Base-by-base conservation (phyloP, 2,113 vertebrate species). In the Strix aluco region DNA sequence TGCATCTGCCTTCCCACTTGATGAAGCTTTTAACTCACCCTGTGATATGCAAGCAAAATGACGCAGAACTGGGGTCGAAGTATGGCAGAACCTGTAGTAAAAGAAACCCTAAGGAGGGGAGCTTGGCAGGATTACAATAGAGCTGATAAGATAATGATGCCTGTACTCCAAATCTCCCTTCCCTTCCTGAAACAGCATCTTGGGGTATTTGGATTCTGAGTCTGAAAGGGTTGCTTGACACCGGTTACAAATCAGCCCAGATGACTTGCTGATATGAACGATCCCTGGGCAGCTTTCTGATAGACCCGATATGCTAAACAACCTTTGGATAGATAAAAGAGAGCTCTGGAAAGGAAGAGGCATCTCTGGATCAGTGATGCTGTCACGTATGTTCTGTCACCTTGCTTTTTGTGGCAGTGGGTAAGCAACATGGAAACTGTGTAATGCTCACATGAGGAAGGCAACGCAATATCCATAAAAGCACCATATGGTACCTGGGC, bases 71-170 rank as follows among this genome's bases (percentile, higher is more conserved):
- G 63, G 65, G 46, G 9, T 44, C 36, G 73, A 22, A 86, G 34
- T 20, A 10, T 34, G 52, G 36, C 54, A 78, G 63, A 73, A 63
- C 7, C 27, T 59, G 86, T 88, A 59, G 26, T 69, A n/a, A 86
- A 86, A 79, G 34, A 91, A 92, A 30, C 22, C 40, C 7, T 26
- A 40, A 81, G 83, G 85, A 84, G 57, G 8, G 34, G 54, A 88
- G 13, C 34, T 77, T 88, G 71, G 27, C 52, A 89, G 91, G 91
- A 69, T 82, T 92, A 40, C 46, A 82, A 4, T 21, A 85, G 30
- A 82, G 36, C 74, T 92, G 95, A 93, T 92, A 82, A 95, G 90
- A 82, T 81, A 94, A 81, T 42, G 44, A 44, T 47, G 14, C 8
- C 42, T 81, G n/a, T 71, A 69, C 38, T 93, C 74, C 77, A 75